These are phyloP conservation scores for Cyclina sinensis DNA, from an alignment of 1,140 invertebrate genomes.

Conservation along the genomic window DNA sequence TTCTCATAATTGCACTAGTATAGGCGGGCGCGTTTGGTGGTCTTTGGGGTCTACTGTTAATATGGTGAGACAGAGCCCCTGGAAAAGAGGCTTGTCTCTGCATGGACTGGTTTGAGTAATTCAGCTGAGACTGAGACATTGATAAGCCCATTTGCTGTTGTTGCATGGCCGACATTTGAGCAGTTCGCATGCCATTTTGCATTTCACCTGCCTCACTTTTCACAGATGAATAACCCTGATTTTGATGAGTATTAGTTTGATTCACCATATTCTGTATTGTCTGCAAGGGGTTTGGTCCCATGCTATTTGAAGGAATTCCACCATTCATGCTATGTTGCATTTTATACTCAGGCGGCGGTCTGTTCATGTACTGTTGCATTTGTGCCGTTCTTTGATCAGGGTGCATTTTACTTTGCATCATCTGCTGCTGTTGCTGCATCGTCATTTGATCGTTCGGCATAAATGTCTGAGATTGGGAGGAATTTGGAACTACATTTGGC, in stretches of 20 bases:
- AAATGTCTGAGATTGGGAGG: slow-evolving; percentile 68
- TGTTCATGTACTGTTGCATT: slow-evolving; percentile 81
- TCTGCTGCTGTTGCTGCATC: slow-evolving; percentile 76
- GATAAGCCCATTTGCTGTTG: slow-evolving; percentile 64
- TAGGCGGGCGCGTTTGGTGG: slow-evolving; percentile 74
- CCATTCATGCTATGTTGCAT: slow-evolving; percentile 76
- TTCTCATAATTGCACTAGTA: slow-evolving; percentile 85
- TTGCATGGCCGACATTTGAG: slow-evolving; percentile 79
- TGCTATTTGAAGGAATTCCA: slow-evolving; percentile 54
- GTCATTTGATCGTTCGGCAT: slow-evolving; percentile 79
- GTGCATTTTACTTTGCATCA: slow-evolving; percentile 72
- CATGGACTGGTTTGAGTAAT: slow-evolving; percentile 67
- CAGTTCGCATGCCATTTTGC: slow-evolving; percentile 74
- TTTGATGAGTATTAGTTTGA: slow-evolving; percentile 79
- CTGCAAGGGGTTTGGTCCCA: slow-evolving; percentile 81
- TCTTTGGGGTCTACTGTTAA: slow-evolving; percentile 64
- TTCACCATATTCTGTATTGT: slow-evolving; percentile 87
- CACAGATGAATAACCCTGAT: slow-evolving; percentile 77
- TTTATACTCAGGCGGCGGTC: slow-evolving; percentile 84
- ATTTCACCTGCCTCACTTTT: slow-evolving; percentile 77
- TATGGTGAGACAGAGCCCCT: slow-evolving; percentile 65
- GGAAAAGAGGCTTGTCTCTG: slow-evolving; percentile 77
- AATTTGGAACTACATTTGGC: slow-evolving; percentile 74
- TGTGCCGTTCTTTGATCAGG: slow-evolving; percentile 74
- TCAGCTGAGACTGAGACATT: slow-evolving; percentile 65